A percentile compares a stretch with the other conserved stretches of the same genome.
phyloP scores from a whole-genome alignment of 2,888 invertebrate species.

The Idaea biselata region DNA sequence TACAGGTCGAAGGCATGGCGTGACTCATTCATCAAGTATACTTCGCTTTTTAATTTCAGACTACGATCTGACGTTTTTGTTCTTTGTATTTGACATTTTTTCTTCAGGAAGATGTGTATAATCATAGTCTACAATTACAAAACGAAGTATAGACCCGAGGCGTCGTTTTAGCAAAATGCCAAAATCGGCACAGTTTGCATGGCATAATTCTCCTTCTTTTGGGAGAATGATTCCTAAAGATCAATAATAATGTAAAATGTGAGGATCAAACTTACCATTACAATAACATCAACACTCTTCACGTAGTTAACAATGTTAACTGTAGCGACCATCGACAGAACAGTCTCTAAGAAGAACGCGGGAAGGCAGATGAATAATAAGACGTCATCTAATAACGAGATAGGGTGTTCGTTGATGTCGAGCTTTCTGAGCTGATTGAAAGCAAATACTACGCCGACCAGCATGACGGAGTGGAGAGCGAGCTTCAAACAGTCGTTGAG shows the following conservation, averaged over 20 bases:
- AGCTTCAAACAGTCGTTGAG: conserved; percentile 78
- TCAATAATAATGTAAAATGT: too few species aligned
- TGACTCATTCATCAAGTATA: neutral
- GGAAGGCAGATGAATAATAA: conserved; percentile 86
- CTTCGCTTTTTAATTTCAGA: too few species aligned
- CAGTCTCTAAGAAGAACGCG: conserved; percentile 85
- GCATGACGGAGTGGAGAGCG: conserved; percentile 77
- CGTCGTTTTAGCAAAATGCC: too few species aligned
- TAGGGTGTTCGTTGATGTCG: conserved; percentile 83
- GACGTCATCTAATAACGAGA: conserved; percentile 85
- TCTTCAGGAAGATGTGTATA: too few species aligned
- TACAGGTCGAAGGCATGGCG: neutral
- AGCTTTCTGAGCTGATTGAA: conserved; percentile 83
- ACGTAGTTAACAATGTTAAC: conserved; percentile 73
- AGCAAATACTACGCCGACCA: conserved; percentile 80
- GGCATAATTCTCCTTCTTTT: too few species aligned
- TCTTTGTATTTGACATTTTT: too few species aligned
- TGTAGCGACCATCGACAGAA: conserved; percentile 85
- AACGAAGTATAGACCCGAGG: too few species aligned
- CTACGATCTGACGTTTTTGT: too few species aligned
- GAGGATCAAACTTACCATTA: conserved; percentile 70
- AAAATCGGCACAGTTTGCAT: too few species aligned
- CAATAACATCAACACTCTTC: conserved; percentile 71
- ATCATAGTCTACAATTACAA: too few species aligned
- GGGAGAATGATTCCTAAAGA: too few species aligned